A percentile compares a stretch with the other conserved stretches of the same genome.
Conservation (phyloP, 2,113 vertebrate species). For the Amphilophus citrinellus region DNA sequence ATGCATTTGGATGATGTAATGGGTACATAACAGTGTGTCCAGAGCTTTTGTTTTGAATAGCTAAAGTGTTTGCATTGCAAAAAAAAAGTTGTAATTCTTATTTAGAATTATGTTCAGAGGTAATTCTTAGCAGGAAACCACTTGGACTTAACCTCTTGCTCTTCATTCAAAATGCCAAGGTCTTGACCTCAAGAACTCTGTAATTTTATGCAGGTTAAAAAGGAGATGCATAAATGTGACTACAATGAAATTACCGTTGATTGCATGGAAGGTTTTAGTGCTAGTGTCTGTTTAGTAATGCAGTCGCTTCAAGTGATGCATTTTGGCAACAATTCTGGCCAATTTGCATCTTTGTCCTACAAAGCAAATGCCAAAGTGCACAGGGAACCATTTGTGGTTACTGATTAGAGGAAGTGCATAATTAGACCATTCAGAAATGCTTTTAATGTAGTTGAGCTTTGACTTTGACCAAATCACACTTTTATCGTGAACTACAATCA, state of each 20-base stretch:
- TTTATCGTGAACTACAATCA: neutral
- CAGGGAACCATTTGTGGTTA: neutral
- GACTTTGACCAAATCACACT: neutral
- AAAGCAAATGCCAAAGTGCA: conserved; percentile 21
- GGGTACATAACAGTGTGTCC: neutral
- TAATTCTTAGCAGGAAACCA: neutral
- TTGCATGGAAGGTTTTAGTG: neutral
- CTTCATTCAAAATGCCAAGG: neutral
- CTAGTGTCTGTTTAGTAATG: neutral
- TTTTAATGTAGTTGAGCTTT: neutral
- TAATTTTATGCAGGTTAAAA: neutral
- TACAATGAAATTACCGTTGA: neutral
- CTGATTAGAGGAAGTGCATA: neutral
- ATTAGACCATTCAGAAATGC: conserved; percentile 2
- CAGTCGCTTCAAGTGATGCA: neutral
- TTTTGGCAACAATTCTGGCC: neutral
- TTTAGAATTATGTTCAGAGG: neutral
- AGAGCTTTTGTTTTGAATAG: neutral
- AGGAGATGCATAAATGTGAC: neutral
- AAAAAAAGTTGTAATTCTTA: neutral
- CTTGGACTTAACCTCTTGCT: neutral
- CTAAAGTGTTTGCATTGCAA: neutral
- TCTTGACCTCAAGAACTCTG: neutral
- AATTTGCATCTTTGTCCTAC: neutral
- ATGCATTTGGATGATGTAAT: neutral